Conservation (phyloP, 2,797 vertebrate species). For the Hapalemur alaotrensis region DNA sequence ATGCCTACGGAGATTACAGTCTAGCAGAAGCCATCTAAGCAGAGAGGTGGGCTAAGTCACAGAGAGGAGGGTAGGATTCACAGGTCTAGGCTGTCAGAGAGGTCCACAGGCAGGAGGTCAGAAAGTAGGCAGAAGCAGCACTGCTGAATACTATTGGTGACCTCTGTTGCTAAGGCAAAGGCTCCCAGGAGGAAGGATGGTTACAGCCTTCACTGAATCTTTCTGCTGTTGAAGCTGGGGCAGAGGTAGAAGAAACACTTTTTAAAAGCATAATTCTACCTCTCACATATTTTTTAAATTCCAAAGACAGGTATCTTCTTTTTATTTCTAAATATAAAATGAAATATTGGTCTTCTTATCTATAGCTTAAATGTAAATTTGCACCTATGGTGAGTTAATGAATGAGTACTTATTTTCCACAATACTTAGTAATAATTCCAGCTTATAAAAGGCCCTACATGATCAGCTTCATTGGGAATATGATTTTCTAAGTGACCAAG, state of each 20-base stretch:
- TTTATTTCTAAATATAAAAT: background rate
- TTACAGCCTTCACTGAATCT: background rate
- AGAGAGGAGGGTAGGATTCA: background rate
- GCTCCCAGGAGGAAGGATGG: rapidly evolving
- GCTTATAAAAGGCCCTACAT: background rate
- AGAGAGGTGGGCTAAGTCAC: background rate
- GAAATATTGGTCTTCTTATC: background rate
- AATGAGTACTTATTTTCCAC: background rate
- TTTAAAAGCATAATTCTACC: background rate
- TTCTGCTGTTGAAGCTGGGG: background rate
- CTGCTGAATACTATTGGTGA: background rate
- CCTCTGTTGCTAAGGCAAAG: background rate
- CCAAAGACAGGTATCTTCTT: background rate
- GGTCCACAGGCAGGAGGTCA: background rate
- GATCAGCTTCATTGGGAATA: background rate
- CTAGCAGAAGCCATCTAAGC: background rate
- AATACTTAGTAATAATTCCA: background rate
- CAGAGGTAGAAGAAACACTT: background rate
- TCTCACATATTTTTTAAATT: background rate
- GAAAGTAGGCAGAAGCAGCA: background rate
- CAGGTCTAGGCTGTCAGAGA: background rate
- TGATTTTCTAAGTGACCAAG: background rate
- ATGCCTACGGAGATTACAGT: background rate
- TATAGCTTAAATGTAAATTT: background rate
- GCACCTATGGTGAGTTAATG: background rate